Evolutionary conservation across 2,797 vertebrate genomes (phyloP).

Genomic region (Spondyliosoma cantharus): DNA sequence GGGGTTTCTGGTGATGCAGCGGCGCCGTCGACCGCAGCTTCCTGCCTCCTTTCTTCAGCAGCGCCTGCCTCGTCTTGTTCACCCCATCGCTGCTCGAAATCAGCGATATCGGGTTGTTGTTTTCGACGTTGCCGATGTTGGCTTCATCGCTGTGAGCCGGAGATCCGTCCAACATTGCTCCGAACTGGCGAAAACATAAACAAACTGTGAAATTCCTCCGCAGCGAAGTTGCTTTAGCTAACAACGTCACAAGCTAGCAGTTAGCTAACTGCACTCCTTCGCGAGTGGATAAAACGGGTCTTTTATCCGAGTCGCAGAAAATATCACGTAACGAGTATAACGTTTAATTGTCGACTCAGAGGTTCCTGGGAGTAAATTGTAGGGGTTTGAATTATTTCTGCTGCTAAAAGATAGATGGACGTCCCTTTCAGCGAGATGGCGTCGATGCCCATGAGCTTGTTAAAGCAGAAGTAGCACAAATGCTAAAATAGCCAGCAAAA

Average conservation of each 20-base stretch:
- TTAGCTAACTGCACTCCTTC: background rate
- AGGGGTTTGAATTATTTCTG: fast-evolving
- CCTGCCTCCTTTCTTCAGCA: conserved; percentile 66
- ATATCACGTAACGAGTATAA: fast-evolving
- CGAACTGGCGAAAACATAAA: conserved; percentile 57
- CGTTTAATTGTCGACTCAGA: background rate
- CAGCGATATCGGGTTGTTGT: conserved; percentile 60
- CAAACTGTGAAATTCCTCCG: conserved; percentile 18
- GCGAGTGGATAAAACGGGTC: background rate
- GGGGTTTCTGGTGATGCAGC: conserved; percentile 57
- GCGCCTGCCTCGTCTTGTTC: conserved; percentile 45
- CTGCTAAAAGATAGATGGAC: background rate
- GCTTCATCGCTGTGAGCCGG: conserved; percentile 36
- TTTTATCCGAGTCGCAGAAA: background rate
- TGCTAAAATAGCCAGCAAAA: background rate
- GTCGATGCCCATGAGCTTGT: background rate
- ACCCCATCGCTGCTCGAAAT: conserved; percentile 30
- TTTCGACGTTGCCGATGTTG: conserved; percentile 64
- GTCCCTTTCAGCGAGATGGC: background rate
- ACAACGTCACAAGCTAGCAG: conserved; percentile 55
- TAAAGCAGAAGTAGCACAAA: background rate
- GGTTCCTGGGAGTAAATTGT: background rate
- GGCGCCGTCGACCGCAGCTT: conserved; percentile 47
- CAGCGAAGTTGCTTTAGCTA: conserved; percentile 20
- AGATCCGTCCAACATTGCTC: conserved; percentile 68